Conservation (phyloP, 2,888 invertebrate genomes). For the Laspeyria flexula region DNA sequence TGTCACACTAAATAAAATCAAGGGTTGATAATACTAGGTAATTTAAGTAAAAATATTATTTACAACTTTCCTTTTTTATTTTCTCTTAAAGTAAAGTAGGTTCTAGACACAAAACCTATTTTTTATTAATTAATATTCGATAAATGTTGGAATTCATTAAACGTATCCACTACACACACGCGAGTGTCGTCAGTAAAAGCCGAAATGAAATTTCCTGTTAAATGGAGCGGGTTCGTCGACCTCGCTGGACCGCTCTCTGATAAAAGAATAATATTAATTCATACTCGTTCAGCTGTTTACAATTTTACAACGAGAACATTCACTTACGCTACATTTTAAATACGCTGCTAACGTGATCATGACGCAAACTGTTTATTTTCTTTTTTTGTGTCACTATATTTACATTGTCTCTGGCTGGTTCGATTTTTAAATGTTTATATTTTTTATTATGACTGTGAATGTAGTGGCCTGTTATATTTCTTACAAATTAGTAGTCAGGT, state of each 20-base stretch:
- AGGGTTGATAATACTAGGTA: no score
- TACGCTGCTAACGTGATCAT: conserved; percentile 27
- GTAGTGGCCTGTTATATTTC: no score
- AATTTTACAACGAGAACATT: conserved; percentile 39
- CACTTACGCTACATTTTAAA: conserved; percentile 31
- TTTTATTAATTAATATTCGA: background rate
- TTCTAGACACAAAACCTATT: no score
- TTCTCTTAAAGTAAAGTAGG: no score
- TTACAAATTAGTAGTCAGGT: no score
- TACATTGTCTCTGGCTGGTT: background rate
- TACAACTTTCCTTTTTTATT: no score
- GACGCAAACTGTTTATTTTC: conserved; percentile 20
- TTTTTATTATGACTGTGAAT: no score
- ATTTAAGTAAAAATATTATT: no score
- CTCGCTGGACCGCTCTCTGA: conserved; percentile 64
- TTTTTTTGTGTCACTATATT: conserved; percentile 13
- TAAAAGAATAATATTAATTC: conserved; percentile 73
- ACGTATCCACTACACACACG: background rate
- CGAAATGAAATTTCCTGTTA: conserved; percentile 53
- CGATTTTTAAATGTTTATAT: no score
- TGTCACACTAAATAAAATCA: no score
- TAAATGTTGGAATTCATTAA: background rate
- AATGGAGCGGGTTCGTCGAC: conserved; percentile 56
- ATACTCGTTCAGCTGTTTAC: conserved; percentile 54
- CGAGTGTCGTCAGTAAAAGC: conserved; percentile 35